Base-by-base conservation (phyloP, 2,888 invertebrate genomes). In the Eremobia ochroleuca region DNA sequence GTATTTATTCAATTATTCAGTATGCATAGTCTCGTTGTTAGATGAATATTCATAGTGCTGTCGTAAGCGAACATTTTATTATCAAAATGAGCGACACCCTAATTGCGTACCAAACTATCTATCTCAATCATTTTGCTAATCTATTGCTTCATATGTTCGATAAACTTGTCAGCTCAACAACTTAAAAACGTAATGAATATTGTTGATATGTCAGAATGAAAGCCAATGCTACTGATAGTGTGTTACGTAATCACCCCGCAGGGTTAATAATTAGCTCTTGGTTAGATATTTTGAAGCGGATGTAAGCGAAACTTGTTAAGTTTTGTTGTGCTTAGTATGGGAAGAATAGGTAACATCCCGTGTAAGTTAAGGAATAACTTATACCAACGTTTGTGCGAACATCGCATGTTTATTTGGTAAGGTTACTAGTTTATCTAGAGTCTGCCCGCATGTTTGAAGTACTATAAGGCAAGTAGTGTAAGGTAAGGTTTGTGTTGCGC, bases 31-130 rank as follows among this genome's bases (percentile, higher is more conserved):
- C 71, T 55, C 46, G 71, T 73, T 73, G 28, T 69, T 11, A 55
- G 25, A 76, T 82, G 72, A 83, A 83, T 82, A 82, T 82, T 83
- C 65, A 82, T 70, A 74, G 68, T 71, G 66, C 9, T 65, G 65
- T 69, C 49, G 43, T 66, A 79, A 66, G 40, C 28, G 34, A 62
- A 62, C 2, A 43, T 73, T 70, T 49, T 70, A 70, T 4, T 65
- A 62, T 66, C 55, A 37, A 66, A 77, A 49, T 62, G 13, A 18
- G 46, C 9, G 9, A 3, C 25, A 52, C 25, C 9, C 9, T 25
- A 9, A 52, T 25, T 52, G 52, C 52, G 13, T 43, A 43, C 11
- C 13, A 13, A n/a, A n/a, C 0, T 3, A 13, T 13, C 13, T 13
- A 43, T 43, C 43, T 43, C 43, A 13, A 43, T 43, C 43, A 43